Evolutionary conservation across 1,140 invertebrate genomes (phyloP), one percentile per base, ranked within the genome.

Genomic region (Drosophila seguyi): DNA sequence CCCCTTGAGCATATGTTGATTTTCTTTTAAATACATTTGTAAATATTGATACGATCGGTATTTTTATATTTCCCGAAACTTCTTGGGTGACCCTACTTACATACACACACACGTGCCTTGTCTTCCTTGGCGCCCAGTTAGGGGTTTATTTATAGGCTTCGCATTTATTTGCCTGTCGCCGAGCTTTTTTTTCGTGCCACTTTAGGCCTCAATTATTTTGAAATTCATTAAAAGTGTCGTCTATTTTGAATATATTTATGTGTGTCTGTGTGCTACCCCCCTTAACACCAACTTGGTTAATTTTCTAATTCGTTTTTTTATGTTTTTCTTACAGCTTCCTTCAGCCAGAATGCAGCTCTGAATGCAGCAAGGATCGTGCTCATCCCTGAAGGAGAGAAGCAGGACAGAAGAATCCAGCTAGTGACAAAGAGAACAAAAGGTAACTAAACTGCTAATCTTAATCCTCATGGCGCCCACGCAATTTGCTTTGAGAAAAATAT

Each of bases 151-250:
- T 87, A 73, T 88, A 80, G 83, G 36, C 71, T 62, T 77, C 75
- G 69, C 75, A 79, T 79, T 76, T 86, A 75, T 87, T 86, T 79
- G 84, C 66, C 79, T 87, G 83, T 80, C 80, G 76, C 60, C 47
- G 60, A 84, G 83, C 67, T 75, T 85, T 79, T 85, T 81, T 74
- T n/a, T n/a, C n/a, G 82, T 81, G 81, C 73, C 68, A 88, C 76
- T 87, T 88, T 87, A 81, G 84, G 84, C 80, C 84, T 88, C 84
- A 87, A 87, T 87, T 87, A 87, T 87, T 87, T 88, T 80, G 73
- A 87, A 90, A 87, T 88, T 84, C 84, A 87, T 87, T 88, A 84
- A 84, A 68, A 88, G 76, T 87, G 84, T 81, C 84, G 79, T 84
- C 71, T 80, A 88, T 77, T 88, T 88, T 83, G 56, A 65, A 88